phyloP scores from a whole-genome alignment of 2,797 vertebrate genomes.

The Melanogrammus aeglefinus region DNA sequence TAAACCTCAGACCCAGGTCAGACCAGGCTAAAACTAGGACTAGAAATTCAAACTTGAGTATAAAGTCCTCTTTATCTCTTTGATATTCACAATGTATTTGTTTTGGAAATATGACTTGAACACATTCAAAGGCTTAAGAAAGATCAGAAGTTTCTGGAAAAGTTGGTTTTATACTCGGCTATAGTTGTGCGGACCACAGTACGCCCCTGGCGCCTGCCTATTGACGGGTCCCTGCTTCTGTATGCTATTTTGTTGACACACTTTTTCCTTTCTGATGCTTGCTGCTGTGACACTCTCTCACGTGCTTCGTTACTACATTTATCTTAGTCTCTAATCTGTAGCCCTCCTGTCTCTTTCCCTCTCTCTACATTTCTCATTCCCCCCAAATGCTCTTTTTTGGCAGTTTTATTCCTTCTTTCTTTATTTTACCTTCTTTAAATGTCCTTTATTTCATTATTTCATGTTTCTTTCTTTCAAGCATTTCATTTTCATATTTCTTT shows the following conservation, averaged over 20 bases:
- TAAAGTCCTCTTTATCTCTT: background rate
- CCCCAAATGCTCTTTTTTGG: background rate
- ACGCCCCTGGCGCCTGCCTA: background rate
- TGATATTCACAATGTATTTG: too few relatives aligned
- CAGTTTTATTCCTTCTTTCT: background rate
- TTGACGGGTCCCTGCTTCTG: background rate
- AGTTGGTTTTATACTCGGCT: background rate
- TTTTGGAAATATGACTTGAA: too few relatives aligned
- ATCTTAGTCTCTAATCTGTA: background rate
- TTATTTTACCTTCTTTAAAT: background rate
- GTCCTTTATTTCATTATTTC: background rate
- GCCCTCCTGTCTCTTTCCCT: background rate
- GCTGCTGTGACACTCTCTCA: slow-evolving; percentile 1
- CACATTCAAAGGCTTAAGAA: background rate
- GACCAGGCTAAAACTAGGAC: background rate
- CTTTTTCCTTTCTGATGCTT: background rate
- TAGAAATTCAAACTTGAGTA: background rate
- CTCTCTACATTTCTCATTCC: background rate
- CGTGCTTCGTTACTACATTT: background rate
- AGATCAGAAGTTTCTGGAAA: background rate
- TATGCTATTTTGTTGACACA: slow-evolving; percentile 2
- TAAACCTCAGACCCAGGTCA: background rate
- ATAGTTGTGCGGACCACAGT: background rate
- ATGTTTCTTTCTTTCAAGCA: background rate
- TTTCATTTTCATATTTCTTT: background rate